These are phyloP conservation scores for Colletes latitarsis DNA, from an alignment of 1,140 invertebrate species.

Conservation along the genomic window DNA sequence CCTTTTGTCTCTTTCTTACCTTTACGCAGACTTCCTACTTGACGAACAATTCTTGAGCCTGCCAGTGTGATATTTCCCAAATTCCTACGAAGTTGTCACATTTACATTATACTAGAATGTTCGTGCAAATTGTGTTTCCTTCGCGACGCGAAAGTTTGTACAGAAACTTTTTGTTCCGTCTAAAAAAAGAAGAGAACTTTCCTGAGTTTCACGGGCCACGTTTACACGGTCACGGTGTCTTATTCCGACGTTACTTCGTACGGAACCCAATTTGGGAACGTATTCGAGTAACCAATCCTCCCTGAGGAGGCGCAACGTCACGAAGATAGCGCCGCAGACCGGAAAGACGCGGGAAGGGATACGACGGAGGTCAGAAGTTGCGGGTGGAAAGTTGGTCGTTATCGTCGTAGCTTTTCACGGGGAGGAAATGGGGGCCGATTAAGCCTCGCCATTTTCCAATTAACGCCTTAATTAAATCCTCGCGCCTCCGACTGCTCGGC, in stretches of 20 bases:
- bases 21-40: too few relatives aligned
- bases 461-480: constrained; percentile 77
- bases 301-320: background rate
- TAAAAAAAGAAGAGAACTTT: background rate
- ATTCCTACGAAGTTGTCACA: background rate
- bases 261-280: background rate
- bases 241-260: background rate
- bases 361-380: constrained; percentile 58
- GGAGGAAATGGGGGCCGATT: constrained; percentile 73
- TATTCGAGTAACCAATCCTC: constrained; percentile 1
- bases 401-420: constrained; percentile 75
- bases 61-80: background rate
- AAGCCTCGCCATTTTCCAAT: constrained; percentile 77
- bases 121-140: background rate
- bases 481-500: constrained; percentile 29
- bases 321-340: constrained; percentile 1
- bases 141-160: background rate
- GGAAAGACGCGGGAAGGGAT: constrained; percentile 10
- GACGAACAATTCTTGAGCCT: background rate
- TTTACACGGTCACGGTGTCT: background rate
- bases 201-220: background rate
- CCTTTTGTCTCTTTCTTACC: too few relatives aligned
- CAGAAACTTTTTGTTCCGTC: background rate
- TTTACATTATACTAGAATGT: background rate
- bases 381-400: constrained; percentile 73